Evolutionary conservation across 2,113 vertebrate species (phyloP), one percentile per base, ranked within the genome.

Genomic region (Lophura nycthemera): DNA sequence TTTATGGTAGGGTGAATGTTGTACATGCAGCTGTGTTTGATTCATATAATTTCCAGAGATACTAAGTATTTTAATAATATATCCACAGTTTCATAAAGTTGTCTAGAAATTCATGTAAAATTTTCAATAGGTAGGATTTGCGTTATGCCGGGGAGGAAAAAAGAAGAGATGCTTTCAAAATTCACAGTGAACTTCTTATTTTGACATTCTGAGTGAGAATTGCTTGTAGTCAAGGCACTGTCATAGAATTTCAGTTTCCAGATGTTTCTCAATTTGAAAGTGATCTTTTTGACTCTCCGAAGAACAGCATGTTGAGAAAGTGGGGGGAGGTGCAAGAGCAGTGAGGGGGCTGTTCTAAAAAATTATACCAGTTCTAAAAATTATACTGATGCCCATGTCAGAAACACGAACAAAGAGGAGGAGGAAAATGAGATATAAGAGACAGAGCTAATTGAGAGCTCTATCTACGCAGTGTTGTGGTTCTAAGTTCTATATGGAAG

Each of bases 401-500:
- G 73, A 89, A 96, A 76, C 71, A 88, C 61, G 79, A 93, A 93
- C 80, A 88, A 91, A 61, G 67, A 89, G 69, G 90, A 91, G 92
- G 86, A 93, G 57, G 86, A 88, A 94, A 94, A 90, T 70, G 14
- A 81, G 86, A 64, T 86, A 88, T 80, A 83, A 93, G 90, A 95
- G 78, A 61, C 74, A 80, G 74, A 91, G 75, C 54, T 92, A 92
- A 95, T 88, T 88, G 79, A 83, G 79, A 74, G 11, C 45, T 73
- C 83, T 76, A 4, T 91, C 79, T 83, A 64, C 71, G 73, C 30
- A 54, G 64, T 42, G 69, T 77, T 88, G 67, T 77, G 73, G 65
- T 81, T 91, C 93, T 96, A 73, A 69, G 65, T 81, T 91, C 93
- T 96, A 73, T 80, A 77, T 94, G 83, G 86, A 88, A 96, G 86